Evolutionary conservation across 1,140 invertebrate genomes (phyloP), one percentile per base, ranked within the genome.

Genomic region (Papilio glaucus): DNA sequence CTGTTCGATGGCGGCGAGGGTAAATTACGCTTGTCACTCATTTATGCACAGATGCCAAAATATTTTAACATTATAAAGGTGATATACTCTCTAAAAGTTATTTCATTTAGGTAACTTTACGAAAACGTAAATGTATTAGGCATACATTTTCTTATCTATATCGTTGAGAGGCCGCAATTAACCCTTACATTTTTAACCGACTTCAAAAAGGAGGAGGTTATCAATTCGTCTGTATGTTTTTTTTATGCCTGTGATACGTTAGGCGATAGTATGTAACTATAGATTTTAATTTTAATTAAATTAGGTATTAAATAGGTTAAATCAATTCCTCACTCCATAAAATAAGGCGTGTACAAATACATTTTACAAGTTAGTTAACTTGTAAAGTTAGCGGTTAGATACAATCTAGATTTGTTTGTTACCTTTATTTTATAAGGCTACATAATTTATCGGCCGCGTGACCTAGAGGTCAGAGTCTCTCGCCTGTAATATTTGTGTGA

Each of bases 11-110:
- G 15, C 67, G 8, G 45, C 24, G 67, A 15, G 42, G 45, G 67
- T 53, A 69, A 53, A 69, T 69, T 69, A 69, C 42, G 67, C 42
- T 69, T 69, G 67, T 69, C 67, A 69, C 67, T 69, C 67, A 69
- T 69, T 53, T 53, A 69, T 69, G 24, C 42, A 69, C 67, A 69
- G 67, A 69, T 53, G 67, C 67, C 42, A 53, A 69, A 69, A 42
- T 49, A 69, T 24, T 24, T 69, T 29, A 45, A 33, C 15, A 41
- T 33, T 41, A 53, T 53, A 69, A 53, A 53, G 41, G 26, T 53
- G 49, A 53, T 57, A 57, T 57, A 57, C 49, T 57, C 24, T 57
- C 49, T 26, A 26, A 57, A 57, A 26, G 49, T 57, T 57, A 57
- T 57, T 26, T 57, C 49, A 57, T 57, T 57, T 18, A 57, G 49